phyloP scores from a whole-genome alignment of 2,113 vertebrate species.

The Odontesthes bonariensis region DNA sequence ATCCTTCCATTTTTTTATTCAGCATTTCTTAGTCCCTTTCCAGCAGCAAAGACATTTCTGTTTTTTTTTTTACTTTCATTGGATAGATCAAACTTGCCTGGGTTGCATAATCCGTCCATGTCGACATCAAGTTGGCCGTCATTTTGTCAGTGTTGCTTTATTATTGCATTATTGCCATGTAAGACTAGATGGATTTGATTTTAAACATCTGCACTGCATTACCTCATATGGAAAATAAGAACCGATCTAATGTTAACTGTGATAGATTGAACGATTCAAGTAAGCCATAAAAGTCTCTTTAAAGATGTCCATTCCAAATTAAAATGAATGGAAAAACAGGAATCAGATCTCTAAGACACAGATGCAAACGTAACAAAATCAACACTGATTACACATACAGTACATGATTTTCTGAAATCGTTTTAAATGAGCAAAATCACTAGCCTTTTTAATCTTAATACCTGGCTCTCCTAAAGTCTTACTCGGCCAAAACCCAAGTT shows the following conservation, averaged over 20 bases:
- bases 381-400: not conserved
- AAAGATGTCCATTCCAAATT: constrained; percentile 3
- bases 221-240: constrained; percentile 42
- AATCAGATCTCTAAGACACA: constrained; percentile 2
- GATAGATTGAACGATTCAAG: constrained; percentile 21
- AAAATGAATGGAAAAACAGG: constrained; percentile 11
- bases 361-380: not conserved
- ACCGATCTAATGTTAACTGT: constrained; percentile 23
- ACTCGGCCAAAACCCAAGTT: no score
- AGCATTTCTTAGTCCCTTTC: no score
- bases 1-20: no score
- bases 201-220: constrained; percentile 60
- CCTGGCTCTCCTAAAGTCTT: no score
- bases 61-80: not conserved
- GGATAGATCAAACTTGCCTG: constrained; percentile 10
- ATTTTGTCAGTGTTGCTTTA: constrained; percentile 50
- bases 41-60: no score
- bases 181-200: constrained; percentile 56
- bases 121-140: constrained; percentile 30
- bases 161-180: constrained; percentile 43
- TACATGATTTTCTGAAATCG: no score
- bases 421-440: no score
- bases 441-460: no score
- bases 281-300: not conserved
- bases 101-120: constrained; percentile 22